Conservation (phyloP, 1,140 invertebrate genomes). For the Trichonephila clavata region DNA sequence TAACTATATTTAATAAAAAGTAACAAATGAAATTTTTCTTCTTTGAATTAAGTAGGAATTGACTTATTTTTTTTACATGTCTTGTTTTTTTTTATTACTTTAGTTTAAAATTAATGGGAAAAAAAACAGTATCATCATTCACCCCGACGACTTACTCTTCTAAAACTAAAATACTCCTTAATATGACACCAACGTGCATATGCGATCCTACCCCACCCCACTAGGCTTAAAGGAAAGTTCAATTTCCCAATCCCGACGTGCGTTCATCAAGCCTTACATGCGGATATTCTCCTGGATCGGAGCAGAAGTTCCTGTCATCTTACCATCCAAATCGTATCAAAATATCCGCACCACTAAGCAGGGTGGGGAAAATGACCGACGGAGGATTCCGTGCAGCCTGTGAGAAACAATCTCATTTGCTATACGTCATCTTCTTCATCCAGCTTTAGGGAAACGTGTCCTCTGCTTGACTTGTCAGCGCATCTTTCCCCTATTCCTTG, state of each 20-base stretch:
- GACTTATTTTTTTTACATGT: too few relatives aligned
- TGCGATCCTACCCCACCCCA: background rate
- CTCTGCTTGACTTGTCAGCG: background rate
- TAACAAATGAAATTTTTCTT: too few relatives aligned
- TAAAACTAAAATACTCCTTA: too few relatives aligned
- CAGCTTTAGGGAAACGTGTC: constrained; percentile 16
- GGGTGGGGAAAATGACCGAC: constrained; percentile 2
- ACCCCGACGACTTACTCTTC: too few relatives aligned
- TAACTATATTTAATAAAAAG: too few relatives aligned
- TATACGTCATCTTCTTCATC: background rate
- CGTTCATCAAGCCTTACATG: background rate
- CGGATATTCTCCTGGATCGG: background rate
- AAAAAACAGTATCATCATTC: too few relatives aligned
- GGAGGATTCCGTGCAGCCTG: background rate
- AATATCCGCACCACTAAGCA: background rate
- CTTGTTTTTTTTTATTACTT: too few relatives aligned
- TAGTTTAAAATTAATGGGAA: too few relatives aligned
- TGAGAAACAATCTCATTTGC: constrained; percentile 21
- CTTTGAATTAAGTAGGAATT: too few relatives aligned
- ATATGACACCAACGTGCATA: background rate
- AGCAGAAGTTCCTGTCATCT: background rate
- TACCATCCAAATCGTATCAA: background rate
- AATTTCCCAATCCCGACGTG: background rate
- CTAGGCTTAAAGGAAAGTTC: background rate
- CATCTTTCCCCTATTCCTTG: background rate